Conservation (phyloP, 2,113 vertebrate species). For the Nycticryphes semicollaris region DNA sequence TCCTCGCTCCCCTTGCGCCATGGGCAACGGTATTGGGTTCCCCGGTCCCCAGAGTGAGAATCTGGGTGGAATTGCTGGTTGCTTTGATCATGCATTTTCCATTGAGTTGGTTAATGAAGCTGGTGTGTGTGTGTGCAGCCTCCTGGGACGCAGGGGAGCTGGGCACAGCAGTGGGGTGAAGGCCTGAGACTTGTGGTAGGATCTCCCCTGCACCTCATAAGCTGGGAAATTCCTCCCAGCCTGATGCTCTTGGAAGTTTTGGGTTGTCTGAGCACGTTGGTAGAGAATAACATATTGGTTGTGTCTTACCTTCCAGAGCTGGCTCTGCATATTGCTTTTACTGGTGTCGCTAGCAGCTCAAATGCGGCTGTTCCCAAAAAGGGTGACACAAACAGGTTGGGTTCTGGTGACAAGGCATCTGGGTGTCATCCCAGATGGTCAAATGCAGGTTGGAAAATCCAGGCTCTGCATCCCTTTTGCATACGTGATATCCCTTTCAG, state of each 20-base stretch:
- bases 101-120: neutral
- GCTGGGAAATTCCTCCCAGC: neutral
- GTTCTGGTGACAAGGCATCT: neutral
- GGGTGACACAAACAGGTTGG: neutral
- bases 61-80: neutral
- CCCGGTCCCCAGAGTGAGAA: neutral
- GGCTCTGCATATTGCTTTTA: neutral
- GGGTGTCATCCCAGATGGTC: neutral
- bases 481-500: neutral
- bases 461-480: neutral
- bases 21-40: accelerated
- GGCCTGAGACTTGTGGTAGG: neutral
- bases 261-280: neutral
- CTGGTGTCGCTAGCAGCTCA: neutral
- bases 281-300: accelerated
- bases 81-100: accelerated
- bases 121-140: accelerated
- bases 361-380: neutral
- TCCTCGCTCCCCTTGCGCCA: neutral
- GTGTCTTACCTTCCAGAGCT: neutral
- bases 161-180: neutral
- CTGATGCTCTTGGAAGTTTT: neutral
- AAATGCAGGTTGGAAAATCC: neutral
- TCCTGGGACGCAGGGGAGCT: neutral
- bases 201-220: neutral